Conservation (phyloP, 2,888 invertebrate genomes). For the Drosophila hamatofila region DNA sequence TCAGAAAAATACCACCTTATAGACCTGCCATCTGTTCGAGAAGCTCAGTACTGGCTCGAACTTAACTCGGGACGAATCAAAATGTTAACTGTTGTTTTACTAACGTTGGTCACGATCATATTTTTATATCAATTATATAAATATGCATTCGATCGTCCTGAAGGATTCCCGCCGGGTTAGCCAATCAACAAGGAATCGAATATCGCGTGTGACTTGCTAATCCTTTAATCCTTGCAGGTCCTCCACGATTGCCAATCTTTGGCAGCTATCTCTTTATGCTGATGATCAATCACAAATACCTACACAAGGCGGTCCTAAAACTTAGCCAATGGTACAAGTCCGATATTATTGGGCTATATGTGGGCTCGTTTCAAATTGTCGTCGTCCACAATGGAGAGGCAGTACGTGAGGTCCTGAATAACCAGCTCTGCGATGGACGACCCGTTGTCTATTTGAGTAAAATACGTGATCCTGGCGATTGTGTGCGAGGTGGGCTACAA, state of each 20-base stretch:
- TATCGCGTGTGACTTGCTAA: neutral
- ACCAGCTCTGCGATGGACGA: constrained; percentile 88
- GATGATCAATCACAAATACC: constrained; percentile 86
- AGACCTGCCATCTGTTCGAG: neutral
- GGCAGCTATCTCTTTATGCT: constrained; percentile 88
- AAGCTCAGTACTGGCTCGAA: constrained; percentile 43
- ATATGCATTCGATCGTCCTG: constrained; percentile 85
- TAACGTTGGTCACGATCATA: constrained; percentile 77
- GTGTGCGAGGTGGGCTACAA: constrained; percentile 73
- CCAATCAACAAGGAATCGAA: neutral
- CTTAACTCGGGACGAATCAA: constrained; percentile 22
- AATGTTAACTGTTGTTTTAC: constrained; percentile 83
- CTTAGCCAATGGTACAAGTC: constrained; percentile 87
- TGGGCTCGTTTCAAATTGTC: constrained; percentile 86
- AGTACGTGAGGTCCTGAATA: constrained; percentile 87
- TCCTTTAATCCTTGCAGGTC: constrained; percentile 85
- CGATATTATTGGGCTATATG: constrained; percentile 87
- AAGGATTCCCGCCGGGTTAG: constrained; percentile 88
- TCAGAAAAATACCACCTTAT: constrained; percentile 20
- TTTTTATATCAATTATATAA: constrained; percentile 84
- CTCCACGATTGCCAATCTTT: constrained; percentile 88
- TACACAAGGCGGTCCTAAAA: constrained; percentile 86
- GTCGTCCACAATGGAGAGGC: constrained; percentile 87
- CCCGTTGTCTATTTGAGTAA: constrained; percentile 86
- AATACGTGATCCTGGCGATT: constrained; percentile 85